Conservation (phyloP, 2,888 invertebrate species). For the Scaptomyza flava region DNA sequence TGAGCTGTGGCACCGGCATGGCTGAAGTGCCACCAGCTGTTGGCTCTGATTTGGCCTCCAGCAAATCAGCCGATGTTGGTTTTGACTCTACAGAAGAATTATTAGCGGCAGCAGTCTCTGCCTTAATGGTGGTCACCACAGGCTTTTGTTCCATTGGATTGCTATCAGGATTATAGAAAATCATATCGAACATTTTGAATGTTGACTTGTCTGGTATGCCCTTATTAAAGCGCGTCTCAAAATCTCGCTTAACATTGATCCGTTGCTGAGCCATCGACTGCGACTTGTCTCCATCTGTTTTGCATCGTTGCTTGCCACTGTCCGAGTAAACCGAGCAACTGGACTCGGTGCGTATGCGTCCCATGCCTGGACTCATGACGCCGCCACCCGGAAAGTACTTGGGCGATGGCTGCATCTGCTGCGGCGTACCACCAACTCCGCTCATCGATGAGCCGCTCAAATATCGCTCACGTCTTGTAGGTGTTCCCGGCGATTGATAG, state of each 20-base stretch:
- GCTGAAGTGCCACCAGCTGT: slow-evolving; percentile 61
- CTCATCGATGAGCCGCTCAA: slow-evolving; percentile 70
- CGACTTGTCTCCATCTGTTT: slow-evolving; percentile 83
- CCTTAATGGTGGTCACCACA: slow-evolving; percentile 53
- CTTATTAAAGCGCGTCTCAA: slow-evolving; percentile 77
- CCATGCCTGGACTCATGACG: slow-evolving; percentile 68
- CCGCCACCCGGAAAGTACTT: slow-evolving; percentile 72
- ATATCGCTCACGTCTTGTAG: slow-evolving; percentile 76
- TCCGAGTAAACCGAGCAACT: slow-evolving; percentile 83
- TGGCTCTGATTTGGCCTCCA: slow-evolving; percentile 50
- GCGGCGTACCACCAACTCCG: slow-evolving; percentile 32
- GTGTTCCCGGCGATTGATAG: slow-evolving; percentile 57
- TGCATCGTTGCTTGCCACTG: slow-evolving; percentile 78
- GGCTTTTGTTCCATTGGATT: slow-evolving; percentile 88
- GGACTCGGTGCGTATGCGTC: slow-evolving; percentile 84
- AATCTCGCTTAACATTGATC: slow-evolving; percentile 77
- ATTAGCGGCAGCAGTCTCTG: slow-evolving; percentile 76
- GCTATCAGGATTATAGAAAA: slow-evolving; percentile 93
- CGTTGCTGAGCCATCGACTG: slow-evolving; percentile 86
- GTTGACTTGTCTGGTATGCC: slow-evolving; percentile 87
- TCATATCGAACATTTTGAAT: slow-evolving; percentile 96
- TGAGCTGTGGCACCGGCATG: slow-evolving; percentile 92
- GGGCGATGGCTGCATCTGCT: slow-evolving; percentile 56
- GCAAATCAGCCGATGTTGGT: slow-evolving; percentile 40
- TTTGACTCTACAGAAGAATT: slow-evolving; percentile 46